These are phyloP conservation scores for Sinodicranocentrus sp. DNA, from an alignment of 2,888 invertebrate genomes.

Conservation along the genomic window DNA sequence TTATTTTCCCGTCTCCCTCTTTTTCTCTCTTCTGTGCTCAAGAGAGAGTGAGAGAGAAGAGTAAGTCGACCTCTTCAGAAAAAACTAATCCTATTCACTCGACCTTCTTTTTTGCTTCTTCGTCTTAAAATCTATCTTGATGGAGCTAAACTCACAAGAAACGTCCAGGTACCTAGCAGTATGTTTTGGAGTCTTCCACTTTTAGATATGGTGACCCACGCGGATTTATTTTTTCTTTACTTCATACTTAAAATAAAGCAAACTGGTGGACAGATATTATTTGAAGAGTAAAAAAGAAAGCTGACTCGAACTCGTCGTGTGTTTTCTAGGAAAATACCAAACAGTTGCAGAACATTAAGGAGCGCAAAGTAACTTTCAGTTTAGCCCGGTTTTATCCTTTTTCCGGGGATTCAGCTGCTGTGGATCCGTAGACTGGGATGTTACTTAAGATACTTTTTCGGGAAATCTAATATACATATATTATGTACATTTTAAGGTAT, in stretches of 20 bases:
- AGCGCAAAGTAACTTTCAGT: not conserved
- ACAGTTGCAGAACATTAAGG: not conserved
- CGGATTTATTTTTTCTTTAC: no score
- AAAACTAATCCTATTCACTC: constrained; percentile 29
- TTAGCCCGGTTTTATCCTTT: constrained; percentile 6
- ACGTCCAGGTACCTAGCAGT: no score
- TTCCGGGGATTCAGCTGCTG: constrained; percentile 18
- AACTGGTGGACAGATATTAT: not conserved
- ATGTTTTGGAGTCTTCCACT: no score
- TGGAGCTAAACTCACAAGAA: no score
- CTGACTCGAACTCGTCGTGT: not conserved
- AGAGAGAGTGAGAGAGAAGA: no score
- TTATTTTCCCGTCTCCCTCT: constrained; percentile 55
- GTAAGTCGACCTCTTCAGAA: constrained; percentile 9
- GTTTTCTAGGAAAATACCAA: constrained; percentile 5
- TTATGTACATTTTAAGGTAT: constrained; percentile 2
- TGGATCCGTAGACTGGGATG: not conserved
- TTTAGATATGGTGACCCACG: no score
- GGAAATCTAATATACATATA: constrained; percentile 10
- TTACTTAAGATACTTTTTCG: not conserved
- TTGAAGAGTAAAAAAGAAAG: constrained; percentile 2
- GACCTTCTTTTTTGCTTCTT: no score
- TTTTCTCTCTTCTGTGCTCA: constrained; percentile 15
- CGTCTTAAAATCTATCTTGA: no score
- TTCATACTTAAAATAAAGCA: not conserved